These are phyloP conservation scores for Lepidotrigona ventralis DNA, from an alignment of 1,140 invertebrate species.

Conservation along the genomic window DNA sequence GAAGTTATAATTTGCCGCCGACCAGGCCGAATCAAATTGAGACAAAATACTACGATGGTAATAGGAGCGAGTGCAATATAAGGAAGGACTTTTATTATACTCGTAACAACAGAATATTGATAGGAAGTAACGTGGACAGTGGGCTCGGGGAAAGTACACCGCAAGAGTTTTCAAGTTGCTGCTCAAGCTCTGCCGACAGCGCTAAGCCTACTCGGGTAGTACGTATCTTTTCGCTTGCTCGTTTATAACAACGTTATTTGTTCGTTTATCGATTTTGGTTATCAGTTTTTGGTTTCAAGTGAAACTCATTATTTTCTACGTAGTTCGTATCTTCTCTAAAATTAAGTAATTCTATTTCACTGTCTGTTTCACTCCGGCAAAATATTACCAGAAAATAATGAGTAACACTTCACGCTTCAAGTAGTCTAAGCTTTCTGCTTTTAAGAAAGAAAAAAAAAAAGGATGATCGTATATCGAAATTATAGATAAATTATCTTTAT, in stretches of 20 bases:
- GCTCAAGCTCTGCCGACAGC: slow-evolving; percentile 79
- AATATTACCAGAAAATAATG: slow-evolving; percentile 24
- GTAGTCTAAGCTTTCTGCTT: slow-evolving; percentile 45
- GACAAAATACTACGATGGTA: slow-evolving; percentile 69
- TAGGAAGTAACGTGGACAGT: slow-evolving; percentile 77
- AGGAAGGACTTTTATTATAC: slow-evolving; percentile 76
- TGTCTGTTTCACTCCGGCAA: neutral
- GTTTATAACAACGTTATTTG: slow-evolving; percentile 15
- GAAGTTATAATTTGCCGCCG: slow-evolving; percentile 74
- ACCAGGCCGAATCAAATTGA: slow-evolving; percentile 70
- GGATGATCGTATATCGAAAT: slow-evolving; percentile 4
- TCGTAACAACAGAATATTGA: slow-evolving; percentile 76
- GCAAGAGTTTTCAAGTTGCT: slow-evolving; percentile 80
- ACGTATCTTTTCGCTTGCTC: slow-evolving; percentile 70
- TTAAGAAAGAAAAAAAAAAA: slow-evolving; percentile 21
- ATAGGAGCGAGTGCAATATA: slow-evolving; percentile 72
- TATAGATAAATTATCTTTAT: slow-evolving; percentile 9
- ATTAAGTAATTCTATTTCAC: neutral
- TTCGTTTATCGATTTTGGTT: neutral
- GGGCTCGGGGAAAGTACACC: slow-evolving; percentile 79
- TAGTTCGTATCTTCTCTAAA: too few species aligned
- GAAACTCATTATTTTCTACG: slow-evolving; percentile 20
- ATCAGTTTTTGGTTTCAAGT: slow-evolving; percentile 3
- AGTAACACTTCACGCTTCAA: slow-evolving; percentile 38
- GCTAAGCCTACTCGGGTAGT: slow-evolving; percentile 75